These are phyloP conservation scores for Sipunculus nudus DNA, from an alignment of 2,888 invertebrate species.

Conservation along the genomic window DNA sequence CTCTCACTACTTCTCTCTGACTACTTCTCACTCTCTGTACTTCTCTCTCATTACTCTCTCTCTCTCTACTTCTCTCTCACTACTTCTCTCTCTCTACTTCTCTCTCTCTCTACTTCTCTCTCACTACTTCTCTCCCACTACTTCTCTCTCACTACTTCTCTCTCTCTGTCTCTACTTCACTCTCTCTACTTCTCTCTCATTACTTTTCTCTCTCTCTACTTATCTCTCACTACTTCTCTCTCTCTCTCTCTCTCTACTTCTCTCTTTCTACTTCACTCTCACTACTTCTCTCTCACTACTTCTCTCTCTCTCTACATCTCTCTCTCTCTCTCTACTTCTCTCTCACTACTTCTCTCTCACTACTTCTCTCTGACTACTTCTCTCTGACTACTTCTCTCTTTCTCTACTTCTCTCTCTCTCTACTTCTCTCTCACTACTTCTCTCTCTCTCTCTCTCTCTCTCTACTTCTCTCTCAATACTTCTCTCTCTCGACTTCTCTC, in stretches of 20 bases:
- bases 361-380: background rate
- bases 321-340: constrained; percentile 11
- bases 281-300: constrained; percentile 16
- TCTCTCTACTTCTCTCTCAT: constrained; percentile 15
- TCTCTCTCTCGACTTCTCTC: constrained; percentile 14
- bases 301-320: constrained; percentile 13
- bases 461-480: constrained; percentile 8
- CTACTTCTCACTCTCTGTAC: background rate
- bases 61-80: constrained; percentile 16
- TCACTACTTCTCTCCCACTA: constrained; percentile 9
- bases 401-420: constrained; percentile 13
- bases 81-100: constrained; percentile 12
- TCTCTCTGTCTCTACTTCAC: constrained; percentile 3
- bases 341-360: constrained; percentile 4
- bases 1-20: constrained; percentile 17
- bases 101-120: constrained; percentile 14
- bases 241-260: constrained; percentile 12
- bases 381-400: constrained; percentile 14
- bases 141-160: constrained; percentile 1
- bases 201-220: constrained; percentile 10
- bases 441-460: constrained; percentile 10
- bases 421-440: constrained; percentile 17
- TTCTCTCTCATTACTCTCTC: constrained; percentile 6
- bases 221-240: constrained; percentile 12
- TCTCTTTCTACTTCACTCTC: constrained; percentile 18